phyloP scores from a whole-genome alignment of 2,113 vertebrate genomes.

The Platysternon megacephalum region DNA sequence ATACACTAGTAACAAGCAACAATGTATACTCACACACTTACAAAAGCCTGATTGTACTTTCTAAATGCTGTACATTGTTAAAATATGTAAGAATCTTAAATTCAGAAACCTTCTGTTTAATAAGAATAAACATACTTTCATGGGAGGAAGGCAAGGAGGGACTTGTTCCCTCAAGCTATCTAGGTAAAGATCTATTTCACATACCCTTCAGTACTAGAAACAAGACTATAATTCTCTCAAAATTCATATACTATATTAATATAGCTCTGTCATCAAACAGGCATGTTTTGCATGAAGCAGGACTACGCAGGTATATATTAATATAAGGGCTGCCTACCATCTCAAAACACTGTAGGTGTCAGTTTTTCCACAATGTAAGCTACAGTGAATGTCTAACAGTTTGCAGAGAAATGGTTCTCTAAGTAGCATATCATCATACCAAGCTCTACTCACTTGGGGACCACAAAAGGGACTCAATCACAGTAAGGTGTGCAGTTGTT shows the following conservation, averaged over 20 bases:
- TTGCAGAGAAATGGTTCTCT: constrained; percentile 10
- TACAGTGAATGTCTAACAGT: not conserved
- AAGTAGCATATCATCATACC: not conserved
- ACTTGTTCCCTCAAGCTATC: constrained; percentile 7
- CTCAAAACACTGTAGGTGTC: constrained; percentile 2
- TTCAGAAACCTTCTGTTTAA: not conserved
- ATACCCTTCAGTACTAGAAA: not conserved
- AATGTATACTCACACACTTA: not conserved
- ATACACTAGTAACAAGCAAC: not conserved
- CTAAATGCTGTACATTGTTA: not conserved
- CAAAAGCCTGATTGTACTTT: not conserved
- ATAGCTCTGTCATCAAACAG: constrained; percentile 28
- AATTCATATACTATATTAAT: constrained; percentile 10
- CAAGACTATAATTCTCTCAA: constrained; percentile 42
- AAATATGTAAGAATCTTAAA: constrained; percentile 21
- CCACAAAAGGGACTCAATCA: not conserved
- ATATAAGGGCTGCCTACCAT: constrained; percentile 33
- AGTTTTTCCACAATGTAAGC: constrained; percentile 22
- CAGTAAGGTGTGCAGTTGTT: not conserved
- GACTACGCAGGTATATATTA: not conserved
- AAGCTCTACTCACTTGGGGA: not conserved
- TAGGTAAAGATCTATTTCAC: constrained; percentile 38
- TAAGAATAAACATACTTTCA: constrained; percentile 17
- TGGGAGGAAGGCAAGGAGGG: not conserved
- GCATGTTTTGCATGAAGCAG: constrained; percentile 17